phyloP scores from a whole-genome alignment of 2,113 vertebrate genomes.

The Ceyx melanurus region DNA sequence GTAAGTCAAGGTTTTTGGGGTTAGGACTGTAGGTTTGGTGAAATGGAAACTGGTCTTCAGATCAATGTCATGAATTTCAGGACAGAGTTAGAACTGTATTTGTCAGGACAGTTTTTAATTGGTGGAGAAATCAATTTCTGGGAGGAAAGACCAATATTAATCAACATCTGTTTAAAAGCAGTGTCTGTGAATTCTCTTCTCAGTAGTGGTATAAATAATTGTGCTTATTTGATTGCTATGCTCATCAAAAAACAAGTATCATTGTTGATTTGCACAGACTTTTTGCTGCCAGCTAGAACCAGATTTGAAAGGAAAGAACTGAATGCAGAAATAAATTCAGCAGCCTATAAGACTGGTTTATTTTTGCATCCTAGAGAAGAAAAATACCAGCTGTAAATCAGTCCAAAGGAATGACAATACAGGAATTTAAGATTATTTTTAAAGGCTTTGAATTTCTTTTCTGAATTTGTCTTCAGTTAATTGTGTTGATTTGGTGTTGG shows the following conservation, averaged over 20 bases:
- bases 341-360: neutral
- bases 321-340: neutral
- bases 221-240: slow-evolving; percentile 14
- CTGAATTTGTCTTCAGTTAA: too few species aligned
- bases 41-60: neutral
- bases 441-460: neutral
- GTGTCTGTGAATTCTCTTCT: neutral
- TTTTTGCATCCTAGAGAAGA: neutral
- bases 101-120: slow-evolving; percentile 26
- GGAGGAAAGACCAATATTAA: slow-evolving; percentile 19
- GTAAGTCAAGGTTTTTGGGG: neutral
- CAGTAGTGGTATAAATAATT: neutral
- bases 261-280: neutral
- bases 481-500: neutral
- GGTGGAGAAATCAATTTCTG: slow-evolving; percentile 18
- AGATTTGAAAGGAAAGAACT: neutral
- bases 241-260: neutral
- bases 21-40: neutral
- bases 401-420: neutral
- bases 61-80: neutral
- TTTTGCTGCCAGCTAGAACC: neutral
- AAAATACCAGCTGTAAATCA: neutral
- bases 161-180: slow-evolving; percentile 14
- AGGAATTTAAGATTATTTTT: neutral
- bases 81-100: neutral